Evolutionary conservation across 53 echinoderm and acorn worm species (phyloP), one percentile per base, ranked within the genome.

Genomic region (Arbacia lixula): DNA sequence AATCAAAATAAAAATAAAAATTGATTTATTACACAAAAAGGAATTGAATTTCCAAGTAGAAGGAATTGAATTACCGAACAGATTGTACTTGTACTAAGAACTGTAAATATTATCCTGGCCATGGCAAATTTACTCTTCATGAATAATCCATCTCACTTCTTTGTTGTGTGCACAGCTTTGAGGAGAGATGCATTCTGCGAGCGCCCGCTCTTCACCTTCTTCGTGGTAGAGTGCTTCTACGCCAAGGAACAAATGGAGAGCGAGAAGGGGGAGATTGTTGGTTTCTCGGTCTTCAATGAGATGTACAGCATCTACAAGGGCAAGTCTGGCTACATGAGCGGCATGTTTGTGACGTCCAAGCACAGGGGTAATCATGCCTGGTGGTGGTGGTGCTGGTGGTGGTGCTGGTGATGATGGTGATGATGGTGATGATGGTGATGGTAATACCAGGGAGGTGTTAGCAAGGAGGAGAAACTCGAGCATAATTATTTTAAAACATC

Each of bases 291-390:
- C 3, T 60, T 60, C 79, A 79, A 60, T 46, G 79, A 79, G 36
- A 60, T 58, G 79, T 79, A 79, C 79, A 79, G 79, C 43, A 79
- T 79, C 42, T 79, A 79, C 61, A 79, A 60, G 61, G 79, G 79
- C 14, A 40, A 31, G n/a, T 79, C 79, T 22, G 79, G 35, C 14
- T 79, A 42, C 42, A 60, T 79, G 60, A 79, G 61, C 42, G 79
- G 79, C 3, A 79, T 79, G 79, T 79, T 79, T 46, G 79, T 79
- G 26, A 25, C 79, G 3, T 58, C 79, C 1, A 60, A 30, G 22
- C 79, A 79, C 79, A 56, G 61, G 29, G 79, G 79, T 79, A 60
- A n/a, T 14, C 46, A 46, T 14, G 8, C 46, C 14, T 46, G 8
- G 8, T 46, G 46, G 14, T 46, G 46, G 14, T 46, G 46, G 14